Percentiles rank a stretch among this genome's conserved stretches.
phyloP scores from a whole-genome alignment of 1,140 invertebrate species.

The Akabosia matsudoensis region DNA sequence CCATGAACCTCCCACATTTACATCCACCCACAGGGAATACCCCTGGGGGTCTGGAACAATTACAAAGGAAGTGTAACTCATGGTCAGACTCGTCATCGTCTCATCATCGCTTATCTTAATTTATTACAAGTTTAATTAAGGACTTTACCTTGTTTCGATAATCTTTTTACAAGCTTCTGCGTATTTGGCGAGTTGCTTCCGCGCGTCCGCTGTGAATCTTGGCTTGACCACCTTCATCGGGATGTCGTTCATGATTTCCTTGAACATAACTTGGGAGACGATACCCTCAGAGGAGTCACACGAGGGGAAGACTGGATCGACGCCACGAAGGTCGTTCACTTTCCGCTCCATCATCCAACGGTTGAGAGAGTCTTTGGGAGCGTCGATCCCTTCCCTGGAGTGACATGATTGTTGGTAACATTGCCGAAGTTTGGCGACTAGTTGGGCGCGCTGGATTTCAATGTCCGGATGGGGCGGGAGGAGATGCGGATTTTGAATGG shows the following conservation, averaged over 20 bases:
- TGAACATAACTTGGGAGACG: constrained; percentile 75
- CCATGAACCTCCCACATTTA: constrained; percentile 21
- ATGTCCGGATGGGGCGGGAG: constrained; percentile 92
- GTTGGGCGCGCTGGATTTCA: constrained; percentile 73
- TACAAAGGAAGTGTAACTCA: neutral
- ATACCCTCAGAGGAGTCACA: constrained; percentile 89
- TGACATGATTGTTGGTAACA: constrained; percentile 93
- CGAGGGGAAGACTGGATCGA: constrained; percentile 83
- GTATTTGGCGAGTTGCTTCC: constrained; percentile 92
- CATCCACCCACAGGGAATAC: constrained; percentile 32
- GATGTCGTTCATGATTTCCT: constrained; percentile 98
- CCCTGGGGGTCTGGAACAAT: neutral
- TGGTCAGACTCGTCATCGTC: constrained; percentile 43
- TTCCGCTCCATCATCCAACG: constrained; percentile 94
- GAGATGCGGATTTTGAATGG: constrained; percentile 64
- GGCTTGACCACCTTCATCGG: constrained; percentile 91
- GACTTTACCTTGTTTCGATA: constrained; percentile 80
- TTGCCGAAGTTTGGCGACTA: constrained; percentile 76
- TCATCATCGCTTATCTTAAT: no score
- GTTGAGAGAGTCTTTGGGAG: constrained; percentile 93
- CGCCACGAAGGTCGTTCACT: constrained; percentile 68
- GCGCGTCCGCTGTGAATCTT: constrained; percentile 90
- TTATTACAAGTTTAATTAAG: neutral
- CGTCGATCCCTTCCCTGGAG: constrained; percentile 87
- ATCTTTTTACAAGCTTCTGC: constrained; percentile 95